Base-by-base conservation (phyloP, 1,140 invertebrate species). In the Pristionchus pacificus region DNA sequence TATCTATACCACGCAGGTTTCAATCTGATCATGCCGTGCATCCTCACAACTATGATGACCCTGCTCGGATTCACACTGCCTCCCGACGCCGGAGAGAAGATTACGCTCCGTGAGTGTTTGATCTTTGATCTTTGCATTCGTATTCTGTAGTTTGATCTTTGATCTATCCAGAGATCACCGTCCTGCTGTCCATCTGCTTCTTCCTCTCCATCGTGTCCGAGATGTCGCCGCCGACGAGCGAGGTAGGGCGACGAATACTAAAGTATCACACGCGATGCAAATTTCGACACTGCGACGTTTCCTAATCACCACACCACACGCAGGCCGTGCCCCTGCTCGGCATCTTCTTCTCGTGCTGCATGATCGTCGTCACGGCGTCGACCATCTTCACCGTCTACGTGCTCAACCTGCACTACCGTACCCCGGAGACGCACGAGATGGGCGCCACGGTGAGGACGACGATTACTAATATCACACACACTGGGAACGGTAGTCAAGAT, bases 261-360 rank as follows among this genome's bases (percentile, higher is more conserved):
- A n/a, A n/a, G n/a, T n/a, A n/a, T 10, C 38, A 10, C 19, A 49
- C 38, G 38, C 38, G 6, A 49, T 49, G 38, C 6, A 49, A 10
- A 49, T 19, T 19, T 6, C 19, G 38, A 49, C 38, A 10, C 19
- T 49, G 38, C 6, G 19, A 10, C 38, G 19, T 6, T 6, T 49
- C 38, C 6, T 10, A 49, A 10, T 49, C 38, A 19, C 38, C n/a
- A n/a, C n/a, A n/a, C n/a, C n/a, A n/a, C n/a, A n/a, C n/a, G n/a
- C n/a, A 97, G 86, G 93, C 93, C 84, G 91, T 97, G 85, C 94
- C 94, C 84, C 89, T 97, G 85, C 92, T 97, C 91, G 93, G 93
- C 85, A 97, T 95, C 75, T 98, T 98, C 88, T 98, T 98, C 89
- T 97, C 97, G 87, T 97, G 93, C 88, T 98, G 98, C 87, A 98